Base-by-base conservation (phyloP, 2,888 invertebrate genomes). In the Zygogramma bicolorata region DNA sequence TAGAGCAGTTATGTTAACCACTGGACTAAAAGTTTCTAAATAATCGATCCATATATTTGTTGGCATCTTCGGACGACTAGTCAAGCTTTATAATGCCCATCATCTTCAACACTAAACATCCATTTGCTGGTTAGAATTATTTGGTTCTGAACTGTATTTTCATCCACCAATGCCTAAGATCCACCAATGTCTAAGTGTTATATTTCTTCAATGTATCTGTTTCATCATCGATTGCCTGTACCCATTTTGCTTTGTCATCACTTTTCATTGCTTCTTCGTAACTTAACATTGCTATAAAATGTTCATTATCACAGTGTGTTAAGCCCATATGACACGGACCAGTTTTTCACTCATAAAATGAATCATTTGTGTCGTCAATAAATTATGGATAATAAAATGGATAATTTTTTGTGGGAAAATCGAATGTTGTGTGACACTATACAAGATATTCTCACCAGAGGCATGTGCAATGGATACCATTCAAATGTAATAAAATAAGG, bases 31-130 rank as follows among this genome's bases (percentile, higher is more conserved):
- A 7, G 53, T 29, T 65, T 46, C 65, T 10, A 6, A 8, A 27
- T 46, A 65, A 29, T 65, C 65, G 10, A 46, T 25, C 31, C 49
- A 46, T 27, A 27, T 65, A 22, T n/a, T 49, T 65, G 46, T 13
- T 25, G 25, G 65, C 27, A 65, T n/a, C 49, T 53, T 65, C 40
- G 40, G 29, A 27, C 49, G 10, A 65, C 29, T 13, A 63, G 63
- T 42, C 42, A 3, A 4, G 40, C 46, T 63, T 63, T 63, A 15
- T 10, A 49, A 18, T 22, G 18, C 1, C 49, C 49, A 20, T 57
- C 7, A 10, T 20, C 57, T 57, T 57, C 13, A 3, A 57, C 27
- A 13, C n/a, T 25, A 6, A 57, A 57, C 8, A 57, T 22, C 57
- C 57, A 57, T 27, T 27, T 25, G 22, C 27, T 57, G n/a, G 22